Evolutionary conservation across 2,888 invertebrate genomes (phyloP).

Genomic region (Amphipyra tragopoginis): DNA sequence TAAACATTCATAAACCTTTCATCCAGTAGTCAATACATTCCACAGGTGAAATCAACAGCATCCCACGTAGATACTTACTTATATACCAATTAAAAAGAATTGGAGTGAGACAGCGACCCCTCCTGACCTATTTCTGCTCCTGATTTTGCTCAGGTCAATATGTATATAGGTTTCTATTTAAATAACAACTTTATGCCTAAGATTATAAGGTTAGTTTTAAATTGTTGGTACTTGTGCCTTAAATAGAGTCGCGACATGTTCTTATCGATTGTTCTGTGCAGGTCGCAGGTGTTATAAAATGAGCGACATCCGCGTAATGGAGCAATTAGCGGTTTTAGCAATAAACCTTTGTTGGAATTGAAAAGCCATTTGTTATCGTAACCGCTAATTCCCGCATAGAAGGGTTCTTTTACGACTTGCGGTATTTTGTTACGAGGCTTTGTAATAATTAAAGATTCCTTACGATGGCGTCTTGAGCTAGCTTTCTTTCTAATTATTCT

Average conservation of each 20-base stretch:
- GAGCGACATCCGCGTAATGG: constrained; percentile 27
- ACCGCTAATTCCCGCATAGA: background rate
- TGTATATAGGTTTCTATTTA: constrained; percentile 27
- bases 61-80: constrained; percentile 32
- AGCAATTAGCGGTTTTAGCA: constrained; percentile 10
- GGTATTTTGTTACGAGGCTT: too few relatives aligned
- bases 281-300: constrained; percentile 58
- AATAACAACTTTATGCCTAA: constrained; percentile 54
- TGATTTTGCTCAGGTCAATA: constrained; percentile 75
- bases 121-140: constrained; percentile 81
- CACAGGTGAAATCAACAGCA: constrained; percentile 61
- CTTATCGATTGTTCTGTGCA: constrained; percentile 75
- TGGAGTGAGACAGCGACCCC: constrained; percentile 76
- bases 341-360: background rate
- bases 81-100: constrained; percentile 76
- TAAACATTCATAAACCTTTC: too few relatives aligned
- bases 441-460: too few relatives aligned
- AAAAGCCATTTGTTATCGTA: background rate
- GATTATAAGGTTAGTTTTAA: constrained; percentile 42
- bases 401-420: too few relatives aligned
- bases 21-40: constrained; percentile 29
- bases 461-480: too few relatives aligned
- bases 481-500: too few relatives aligned
- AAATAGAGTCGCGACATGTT: constrained; percentile 78
- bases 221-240: constrained; percentile 49